Evolutionary conservation across 2,888 invertebrate genomes (phyloP), one percentile per base, ranked within the genome.

Genomic region (Brachyptera risi): DNA sequence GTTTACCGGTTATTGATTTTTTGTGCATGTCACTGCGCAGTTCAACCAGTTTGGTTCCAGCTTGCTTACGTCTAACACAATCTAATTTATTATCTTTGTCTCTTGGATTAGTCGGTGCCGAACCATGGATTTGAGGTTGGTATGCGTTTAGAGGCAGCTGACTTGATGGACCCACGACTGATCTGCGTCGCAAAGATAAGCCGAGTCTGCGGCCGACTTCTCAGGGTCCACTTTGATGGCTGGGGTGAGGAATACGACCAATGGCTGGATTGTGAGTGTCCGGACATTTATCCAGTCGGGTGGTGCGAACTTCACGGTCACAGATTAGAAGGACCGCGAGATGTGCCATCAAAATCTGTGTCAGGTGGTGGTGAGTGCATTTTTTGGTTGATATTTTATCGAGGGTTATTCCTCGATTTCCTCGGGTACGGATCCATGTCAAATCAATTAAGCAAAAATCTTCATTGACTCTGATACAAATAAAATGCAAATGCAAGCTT

Each of bases 231-330:
- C 74, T 98, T 98, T 76, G 97, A 97, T 74, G 98, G 98, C 0
- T 99, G 98, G 97, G 95, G 93, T 67, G 87, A 90, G 50, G 92
- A 93, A 71, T 97, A 92, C 74, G 97, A 98, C 78, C 97, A 98
- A 75, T 97, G 97, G 95, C 78, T 96, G 69, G 97, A 98, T 79
- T 95, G 93, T 73, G 90, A 92, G 74, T 93, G 94, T 69, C 91
- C 95, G 1, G 96, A 97, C 76, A 88, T 97, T 70, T 97, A 95
- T 78, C 96, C 97, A 0, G 92, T 96, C 31, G 96, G 97, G 1
- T 97, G 96, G 96, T 94, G 95, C 74, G 89, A 93, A 69, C 83
- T 95, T 60, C 94, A 96, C n/a, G 88, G 88, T 19, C 94, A 96
- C 75, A 88, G 90, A 69, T 79, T 95, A 54, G 92, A 92, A 78